phyloP scores from a whole-genome alignment of 2,113 vertebrate genomes.

The Calonectris borealis region DNA sequence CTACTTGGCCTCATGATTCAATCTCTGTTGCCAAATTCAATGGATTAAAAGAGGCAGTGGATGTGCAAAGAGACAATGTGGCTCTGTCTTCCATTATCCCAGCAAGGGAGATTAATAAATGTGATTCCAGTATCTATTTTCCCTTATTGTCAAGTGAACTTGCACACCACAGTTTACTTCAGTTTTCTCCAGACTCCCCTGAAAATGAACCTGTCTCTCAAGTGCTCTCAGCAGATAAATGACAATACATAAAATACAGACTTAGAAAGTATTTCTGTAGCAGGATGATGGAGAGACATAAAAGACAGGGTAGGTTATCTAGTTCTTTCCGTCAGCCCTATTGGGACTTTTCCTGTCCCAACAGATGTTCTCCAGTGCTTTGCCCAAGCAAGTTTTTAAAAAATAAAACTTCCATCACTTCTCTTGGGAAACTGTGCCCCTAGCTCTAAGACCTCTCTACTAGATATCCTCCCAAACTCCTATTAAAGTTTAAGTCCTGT shows the following conservation, averaged over 20 bases:
- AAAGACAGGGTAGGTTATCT: neutral
- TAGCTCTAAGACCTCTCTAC: neutral
- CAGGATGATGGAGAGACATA: constrained; percentile 33
- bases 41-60: neutral
- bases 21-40: neutral
- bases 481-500: neutral
- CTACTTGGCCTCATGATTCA: neutral
- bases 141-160: neutral
- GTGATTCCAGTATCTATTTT: neutral
- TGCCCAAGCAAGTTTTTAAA: neutral
- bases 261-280: neutral
- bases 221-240: neutral
- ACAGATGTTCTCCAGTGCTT: constrained; percentile 9
- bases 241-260: neutral
- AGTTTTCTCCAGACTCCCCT: neutral
- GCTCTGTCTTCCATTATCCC: neutral
- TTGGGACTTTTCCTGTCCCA: constrained; percentile 15
- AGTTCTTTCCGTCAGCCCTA: neutral
- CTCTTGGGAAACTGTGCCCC: neutral
- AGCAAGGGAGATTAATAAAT: neutral
- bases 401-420: neutral
- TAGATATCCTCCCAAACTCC: neutral
- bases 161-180: neutral
- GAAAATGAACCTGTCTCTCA: neutral
- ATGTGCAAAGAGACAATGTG: neutral